These are phyloP conservation scores for Pseudanteris insignis DNA, from an alignment of 2,888 invertebrate genomes.

Conservation along the genomic window DNA sequence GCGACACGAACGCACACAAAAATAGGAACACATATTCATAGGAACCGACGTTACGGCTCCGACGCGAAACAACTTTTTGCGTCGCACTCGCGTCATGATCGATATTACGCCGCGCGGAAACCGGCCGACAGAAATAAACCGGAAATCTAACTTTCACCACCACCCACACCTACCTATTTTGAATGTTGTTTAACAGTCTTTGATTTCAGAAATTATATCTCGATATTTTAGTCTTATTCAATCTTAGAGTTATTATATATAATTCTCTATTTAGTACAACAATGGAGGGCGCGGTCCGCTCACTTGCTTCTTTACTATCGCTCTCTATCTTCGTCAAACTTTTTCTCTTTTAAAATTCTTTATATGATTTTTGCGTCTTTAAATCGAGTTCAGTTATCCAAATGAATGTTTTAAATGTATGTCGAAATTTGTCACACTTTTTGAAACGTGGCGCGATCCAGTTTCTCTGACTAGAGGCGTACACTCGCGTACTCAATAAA, in stretches of 20 bases:
- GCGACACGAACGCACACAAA: not conserved
- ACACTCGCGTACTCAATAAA: no score
- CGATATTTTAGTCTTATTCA: no score
- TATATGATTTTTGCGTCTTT: no score
- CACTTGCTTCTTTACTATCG: not conserved
- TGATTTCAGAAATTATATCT: not conserved
- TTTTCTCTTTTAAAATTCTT: no score
- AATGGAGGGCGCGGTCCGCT: slow-evolving; percentile 16
- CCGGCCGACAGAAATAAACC: slow-evolving; percentile 25
- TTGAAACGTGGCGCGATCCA: not conserved
- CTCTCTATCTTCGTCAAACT: no score
- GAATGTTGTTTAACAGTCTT: slow-evolving; percentile 11
- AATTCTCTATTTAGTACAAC: not conserved
- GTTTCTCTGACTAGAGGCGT: not conserved
- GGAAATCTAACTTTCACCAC: slow-evolving; percentile 8
- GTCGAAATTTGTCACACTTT: no score
- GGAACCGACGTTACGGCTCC: slow-evolving; percentile 1
- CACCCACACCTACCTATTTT: slow-evolving; percentile 25
- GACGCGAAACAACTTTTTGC: slow-evolving; percentile 49
- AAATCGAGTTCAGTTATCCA: no score
- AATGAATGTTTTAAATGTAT: no score
- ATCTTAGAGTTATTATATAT: no score
- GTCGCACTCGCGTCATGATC: slow-evolving; percentile 54
- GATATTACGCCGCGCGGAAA: slow-evolving; percentile 36
- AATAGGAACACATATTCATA: not conserved